Evolutionary conservation across 2,888 invertebrate genomes (phyloP), one percentile per base, ranked within the genome.

Genomic region (Cheilosia soror): DNA sequence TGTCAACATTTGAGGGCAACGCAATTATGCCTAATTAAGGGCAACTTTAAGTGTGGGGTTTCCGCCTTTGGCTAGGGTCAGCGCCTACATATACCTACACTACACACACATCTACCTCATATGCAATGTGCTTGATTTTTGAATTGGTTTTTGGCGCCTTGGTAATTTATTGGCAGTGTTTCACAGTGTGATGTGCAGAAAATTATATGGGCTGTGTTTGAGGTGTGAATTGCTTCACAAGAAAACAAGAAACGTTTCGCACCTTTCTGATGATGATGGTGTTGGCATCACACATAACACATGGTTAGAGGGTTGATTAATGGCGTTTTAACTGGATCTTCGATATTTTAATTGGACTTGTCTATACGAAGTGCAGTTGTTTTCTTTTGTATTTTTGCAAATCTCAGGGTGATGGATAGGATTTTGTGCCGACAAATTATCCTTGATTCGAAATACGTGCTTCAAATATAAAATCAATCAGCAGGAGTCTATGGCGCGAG

Each of bases 301-400:
- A 89, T 90, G 89, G 90, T 91, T 91, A 91, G 89, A 89, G 89
- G 89, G 88, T 89, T 91, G 91, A 91, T 91, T 91, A 91, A 91
- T 91, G 91, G 90, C 88, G 88, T 91, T 91, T 91, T 91, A 91
- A 91, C 90, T 91, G 91, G 90, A 89, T 91, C 89, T 85, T 68
- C 81, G 85, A 85, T 81, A 72, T 72, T 85, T 81, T 81, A 81
- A 85, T 85, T 81, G 85, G 85, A 25, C 49, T 73, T 47, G 72
- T 27, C 51, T 53, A 42, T 42, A 66, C n/a, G 5, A 20, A 33
- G 47, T 49, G 53, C 37, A 47, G 51, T 75, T 75, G 44, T 68
- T 49, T 57, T 49, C 58, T 62, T 73, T 51, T 27, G 13, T 37
- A 11, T 20, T 60, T 62, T 79, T 25, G 55, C 79, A 40, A 73